Evolutionary conservation across 2,797 vertebrate genomes (phyloP), one percentile per base, ranked within the genome.

Genomic region (Pseudochromis fuscus): DNA sequence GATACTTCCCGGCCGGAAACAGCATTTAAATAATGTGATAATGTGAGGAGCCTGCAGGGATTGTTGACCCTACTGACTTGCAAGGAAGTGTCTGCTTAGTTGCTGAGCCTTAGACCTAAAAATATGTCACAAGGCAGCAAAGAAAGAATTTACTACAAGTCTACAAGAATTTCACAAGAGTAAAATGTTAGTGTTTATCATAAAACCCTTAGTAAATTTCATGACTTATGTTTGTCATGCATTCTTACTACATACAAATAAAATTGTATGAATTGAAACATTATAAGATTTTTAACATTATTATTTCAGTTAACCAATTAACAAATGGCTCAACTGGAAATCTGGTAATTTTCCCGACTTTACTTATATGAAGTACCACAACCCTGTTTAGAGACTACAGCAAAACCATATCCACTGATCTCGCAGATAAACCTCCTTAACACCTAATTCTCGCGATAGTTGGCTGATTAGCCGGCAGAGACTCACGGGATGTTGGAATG

Each of bases 401-500:
- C 11, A 3, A 13, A 12, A 12, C 13, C 44, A n/a, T 50, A 53
- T 19, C 45, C 48, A 23, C 55, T 16, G 1, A 31, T 65, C 40
- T 58, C 49, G 6, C 31, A 23, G 23, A 56, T 62, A 21, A 67
- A 48, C 38, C 5, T 9, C 27, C 23, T n/a, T 5, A 57, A 38
- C 56, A 31, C 24, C 56, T 35, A 46, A 63, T 19, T 94, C 93
- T 94, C 94, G 94, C 94, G 94, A 94, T 91, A 77, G 28, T 88
- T 92, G 69, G 53, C 25, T 71, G 31, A 61, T 46, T 66, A 81
- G 58, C 79, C 82, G 68, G 78, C 45, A 58, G 58, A 63, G 57
- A 57, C 73, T 55, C 78, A 67, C 88, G 72, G 78, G 83, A 81
- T 84, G 79, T 78, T 75, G 84, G 72, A 35, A 62, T 23, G 77